These are phyloP conservation scores for Heliconius himera DNA, from an alignment of 1,140 invertebrate species.

Conservation along the genomic window DNA sequence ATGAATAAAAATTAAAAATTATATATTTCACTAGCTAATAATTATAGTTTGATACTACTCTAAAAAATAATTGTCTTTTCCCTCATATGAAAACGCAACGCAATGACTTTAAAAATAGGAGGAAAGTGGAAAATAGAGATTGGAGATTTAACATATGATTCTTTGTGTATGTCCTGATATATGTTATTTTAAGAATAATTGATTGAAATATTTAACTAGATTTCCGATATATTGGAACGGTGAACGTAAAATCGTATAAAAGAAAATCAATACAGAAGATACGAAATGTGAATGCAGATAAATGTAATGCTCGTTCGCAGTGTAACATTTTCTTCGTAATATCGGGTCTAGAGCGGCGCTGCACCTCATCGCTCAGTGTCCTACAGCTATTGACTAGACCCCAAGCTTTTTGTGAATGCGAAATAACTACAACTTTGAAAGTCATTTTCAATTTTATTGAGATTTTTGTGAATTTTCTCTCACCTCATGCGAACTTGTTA, in stretches of 20 bases:
- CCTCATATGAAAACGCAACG: too few relatives aligned
- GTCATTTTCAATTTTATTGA: conserved; percentile 40
- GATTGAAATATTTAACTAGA: not conserved
- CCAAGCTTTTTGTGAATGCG: conserved; percentile 50
- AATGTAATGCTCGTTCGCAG: conserved; percentile 26
- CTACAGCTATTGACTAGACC: conserved; percentile 43
- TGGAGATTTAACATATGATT: too few relatives aligned
- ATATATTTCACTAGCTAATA: too few relatives aligned
- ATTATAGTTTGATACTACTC: too few relatives aligned
- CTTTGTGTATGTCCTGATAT: too few relatives aligned
- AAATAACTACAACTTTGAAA: conserved; percentile 41
- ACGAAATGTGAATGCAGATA: conserved; percentile 28
- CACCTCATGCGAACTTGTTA: conserved; percentile 12
- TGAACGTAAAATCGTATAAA: not conserved
- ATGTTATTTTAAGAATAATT: not conserved
- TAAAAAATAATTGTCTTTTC: too few relatives aligned
- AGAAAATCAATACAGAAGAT: conserved; percentile 16
- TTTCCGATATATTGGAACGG: not conserved
- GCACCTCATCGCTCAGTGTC: conserved; percentile 35
- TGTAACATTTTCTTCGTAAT: conserved; percentile 44
- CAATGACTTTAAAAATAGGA: too few relatives aligned
- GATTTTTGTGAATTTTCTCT: conserved; percentile 33
- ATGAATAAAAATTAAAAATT: too few relatives aligned
- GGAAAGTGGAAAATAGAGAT: not conserved
- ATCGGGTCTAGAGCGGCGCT: conserved; percentile 31